Base-by-base conservation (phyloP, 2,888 invertebrate genomes). In the Zaprionus bogoriensis region DNA sequence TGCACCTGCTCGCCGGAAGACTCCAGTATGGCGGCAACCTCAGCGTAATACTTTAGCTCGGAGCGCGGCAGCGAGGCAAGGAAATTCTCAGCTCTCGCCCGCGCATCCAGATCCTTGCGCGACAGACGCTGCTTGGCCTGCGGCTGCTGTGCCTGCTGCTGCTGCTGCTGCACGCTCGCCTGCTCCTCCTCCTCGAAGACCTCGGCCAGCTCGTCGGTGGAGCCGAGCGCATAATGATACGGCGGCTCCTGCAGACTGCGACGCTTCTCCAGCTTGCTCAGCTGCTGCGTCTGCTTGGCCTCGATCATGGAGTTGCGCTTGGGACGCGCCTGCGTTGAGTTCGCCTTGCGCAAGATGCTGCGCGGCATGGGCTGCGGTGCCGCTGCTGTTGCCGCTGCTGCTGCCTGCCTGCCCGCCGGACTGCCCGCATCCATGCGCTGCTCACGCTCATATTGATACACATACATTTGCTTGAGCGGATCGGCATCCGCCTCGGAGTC, bases 261-360 rank as follows among this genome's bases (percentile, higher is more conserved):
- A 46, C 95, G 92, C 87, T 96, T 96, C 63, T 92, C 92, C 39
- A 89, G 66, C 69, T 90, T 91, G 12, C 88, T 74, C 42, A 89
- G 51, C 91, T 92, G 90, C 90, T 93, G 45, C 87, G 92, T 77
- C 89, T 91, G 87, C 90, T 92, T 88, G 87, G 92, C 87, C 89
- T 96, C 96, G 84, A 95, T 95, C 95, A 96, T 95, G 85, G 96
- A 96, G 88, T 95, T 96, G 39, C 96, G 92, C 90, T 94, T 94
- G 53, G 92, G 91, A 61, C 92, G 92, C 22, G 82, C 61, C 28
- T 74, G 69, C 17, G 68, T 71, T n/a, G 87, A 85, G 25, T 92
- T 89, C 3, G 89, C 82, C 55, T 90, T 89, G 42, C 91, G 79
- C 66, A 89, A 55, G 72, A 90, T 86, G 72, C 90, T 87, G 78